Evolutionary conservation across 2,113 vertebrate species (phyloP).

Genomic region (Menura novaehollandiae): DNA sequence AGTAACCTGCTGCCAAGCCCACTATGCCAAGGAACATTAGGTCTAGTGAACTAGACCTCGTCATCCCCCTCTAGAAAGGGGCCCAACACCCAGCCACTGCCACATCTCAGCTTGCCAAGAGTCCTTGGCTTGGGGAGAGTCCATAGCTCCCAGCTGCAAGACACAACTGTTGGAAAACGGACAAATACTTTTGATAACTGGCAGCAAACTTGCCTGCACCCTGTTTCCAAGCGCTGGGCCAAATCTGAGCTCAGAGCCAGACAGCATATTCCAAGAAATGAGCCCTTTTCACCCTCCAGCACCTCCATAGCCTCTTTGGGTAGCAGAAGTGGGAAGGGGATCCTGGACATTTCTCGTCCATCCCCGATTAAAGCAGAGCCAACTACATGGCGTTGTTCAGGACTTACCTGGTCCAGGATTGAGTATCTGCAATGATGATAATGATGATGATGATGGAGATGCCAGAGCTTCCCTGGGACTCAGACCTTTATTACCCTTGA

Average conservation of each 20-base stretch:
- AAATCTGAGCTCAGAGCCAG: neutral
- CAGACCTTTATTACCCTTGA: neutral
- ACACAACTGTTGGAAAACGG: neutral
- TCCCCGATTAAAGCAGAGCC: neutral
- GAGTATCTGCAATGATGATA: neutral
- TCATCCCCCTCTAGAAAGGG: neutral
- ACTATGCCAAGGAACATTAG: accelerated
- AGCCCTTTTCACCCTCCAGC: neutral
- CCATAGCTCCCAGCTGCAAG: neutral
- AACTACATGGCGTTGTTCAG: neutral
- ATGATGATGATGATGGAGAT: neutral
- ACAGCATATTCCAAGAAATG: neutral
- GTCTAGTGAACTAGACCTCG: neutral
- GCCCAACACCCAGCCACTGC: neutral
- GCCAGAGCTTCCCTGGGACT: neutral
- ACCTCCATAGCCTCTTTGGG: neutral
- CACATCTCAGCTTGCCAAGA: neutral
- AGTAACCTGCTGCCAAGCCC: neutral
- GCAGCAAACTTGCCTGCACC: neutral
- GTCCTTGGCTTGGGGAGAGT: neutral
- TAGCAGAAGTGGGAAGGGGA: neutral
- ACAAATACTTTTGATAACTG: neutral
- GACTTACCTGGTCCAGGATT: neutral
- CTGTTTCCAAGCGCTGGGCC: neutral
- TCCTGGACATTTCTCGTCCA: neutral